These are phyloP conservation scores for Vidua macroura DNA, from an alignment of 2,113 vertebrate genomes.

Conservation along the genomic window DNA sequence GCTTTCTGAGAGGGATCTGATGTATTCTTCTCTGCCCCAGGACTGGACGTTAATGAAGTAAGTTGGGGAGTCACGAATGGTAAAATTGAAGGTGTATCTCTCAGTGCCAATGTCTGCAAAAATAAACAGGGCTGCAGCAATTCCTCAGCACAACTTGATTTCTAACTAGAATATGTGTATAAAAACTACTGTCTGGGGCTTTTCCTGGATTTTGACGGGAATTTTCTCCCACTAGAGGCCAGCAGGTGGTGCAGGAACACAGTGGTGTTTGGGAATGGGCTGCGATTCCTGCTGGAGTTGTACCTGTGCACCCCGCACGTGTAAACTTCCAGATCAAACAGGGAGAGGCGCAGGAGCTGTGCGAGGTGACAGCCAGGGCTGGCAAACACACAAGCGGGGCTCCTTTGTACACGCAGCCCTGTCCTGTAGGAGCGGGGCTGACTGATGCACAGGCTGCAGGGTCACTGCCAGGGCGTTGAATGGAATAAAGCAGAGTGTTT, in stretches of 20 bases:
- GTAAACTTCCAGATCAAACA: neutral
- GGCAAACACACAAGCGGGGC: neutral
- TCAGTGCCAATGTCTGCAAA: conserved; percentile 86
- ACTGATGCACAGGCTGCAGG: neutral
- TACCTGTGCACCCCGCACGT: accelerated
- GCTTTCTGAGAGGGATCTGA: conserved; percentile 80
- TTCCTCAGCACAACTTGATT: neutral
- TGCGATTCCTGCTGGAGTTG: accelerated
- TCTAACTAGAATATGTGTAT: neutral
- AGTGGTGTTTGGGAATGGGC: neutral
- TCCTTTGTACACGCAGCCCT: no score
- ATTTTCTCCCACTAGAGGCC: conserved; percentile 37
- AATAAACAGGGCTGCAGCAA: neutral
- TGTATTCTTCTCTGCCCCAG: conserved; percentile 86
- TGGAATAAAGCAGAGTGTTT: neutral
- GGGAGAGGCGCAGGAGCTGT: neutral
- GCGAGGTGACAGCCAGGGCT: neutral
- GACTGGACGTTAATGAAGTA: conserved; percentile 85
- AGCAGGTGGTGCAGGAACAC: neutral
- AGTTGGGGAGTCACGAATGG: conserved; percentile 85
- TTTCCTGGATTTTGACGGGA: neutral
- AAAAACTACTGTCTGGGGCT: accelerated
- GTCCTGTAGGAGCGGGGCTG: neutral
- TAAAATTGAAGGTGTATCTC: conserved; percentile 89
- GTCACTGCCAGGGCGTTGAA: neutral